These are phyloP conservation scores for Volucella zonaria DNA, from an alignment of 2,888 invertebrate species.

Conservation along the genomic window DNA sequence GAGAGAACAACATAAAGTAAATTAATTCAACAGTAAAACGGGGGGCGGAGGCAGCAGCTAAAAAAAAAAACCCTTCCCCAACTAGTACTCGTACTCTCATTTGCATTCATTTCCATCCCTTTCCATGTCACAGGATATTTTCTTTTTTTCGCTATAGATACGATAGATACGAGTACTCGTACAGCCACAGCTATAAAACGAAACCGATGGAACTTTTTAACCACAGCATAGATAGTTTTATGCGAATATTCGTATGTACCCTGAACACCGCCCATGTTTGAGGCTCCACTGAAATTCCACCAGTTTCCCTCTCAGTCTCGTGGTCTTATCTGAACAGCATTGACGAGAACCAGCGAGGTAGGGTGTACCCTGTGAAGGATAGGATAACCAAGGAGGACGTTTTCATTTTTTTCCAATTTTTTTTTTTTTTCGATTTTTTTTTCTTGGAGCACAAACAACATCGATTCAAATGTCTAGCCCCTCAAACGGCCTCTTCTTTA, in stretches of 20 bases:
- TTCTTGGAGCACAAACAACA: slow-evolving; percentile 52
- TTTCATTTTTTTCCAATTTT: not conserved
- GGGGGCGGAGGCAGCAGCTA: no score
- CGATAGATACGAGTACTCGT: slow-evolving; percentile 5
- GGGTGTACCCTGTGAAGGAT: slow-evolving; percentile 18
- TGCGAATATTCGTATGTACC: not conserved
- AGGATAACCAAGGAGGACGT: slow-evolving; percentile 9
- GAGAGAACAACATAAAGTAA: slow-evolving; percentile 60
- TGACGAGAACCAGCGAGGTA: not conserved
- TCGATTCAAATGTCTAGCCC: slow-evolving; percentile 68
- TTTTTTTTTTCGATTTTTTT: not conserved
- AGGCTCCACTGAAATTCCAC: not conserved
- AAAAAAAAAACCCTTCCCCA: slow-evolving; percentile 56
- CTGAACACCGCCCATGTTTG: slow-evolving; percentile 14
- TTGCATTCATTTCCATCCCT: slow-evolving; percentile 73
- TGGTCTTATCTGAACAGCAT: slow-evolving; percentile 4
- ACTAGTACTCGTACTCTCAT: slow-evolving; percentile 54
- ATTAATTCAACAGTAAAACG: slow-evolving; percentile 66
- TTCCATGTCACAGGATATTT: slow-evolving; percentile 58
- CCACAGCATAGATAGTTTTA: slow-evolving; percentile 48
- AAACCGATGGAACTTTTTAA: slow-evolving; percentile 43
- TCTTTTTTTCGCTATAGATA: not conserved
- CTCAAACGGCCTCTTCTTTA: slow-evolving; percentile 69
- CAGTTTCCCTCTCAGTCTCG: slow-evolving; percentile 13
- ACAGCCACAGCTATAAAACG: not conserved